These are phyloP conservation scores for Vimba vimba DNA, from an alignment of 2,113 vertebrate genomes.

Conservation along the genomic window DNA sequence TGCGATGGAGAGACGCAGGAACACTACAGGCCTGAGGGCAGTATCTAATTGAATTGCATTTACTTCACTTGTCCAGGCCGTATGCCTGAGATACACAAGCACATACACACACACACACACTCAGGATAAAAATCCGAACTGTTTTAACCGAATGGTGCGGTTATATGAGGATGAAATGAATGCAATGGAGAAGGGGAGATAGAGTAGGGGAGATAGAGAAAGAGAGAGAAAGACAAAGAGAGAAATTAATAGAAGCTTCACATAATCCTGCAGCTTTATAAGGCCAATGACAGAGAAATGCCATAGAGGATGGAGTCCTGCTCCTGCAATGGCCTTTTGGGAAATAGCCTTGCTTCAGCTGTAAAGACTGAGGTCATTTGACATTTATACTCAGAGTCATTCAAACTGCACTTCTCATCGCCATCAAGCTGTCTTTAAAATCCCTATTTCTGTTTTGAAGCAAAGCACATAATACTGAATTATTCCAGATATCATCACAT, in stretches of 20 bases:
- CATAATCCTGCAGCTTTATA: conserved; percentile 45
- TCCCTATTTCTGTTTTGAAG: not conserved
- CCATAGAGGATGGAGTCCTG: conserved; percentile 8
- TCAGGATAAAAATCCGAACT: conserved; percentile 24
- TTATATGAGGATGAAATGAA: conserved; percentile 21
- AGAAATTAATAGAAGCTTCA: conserved; percentile 43
- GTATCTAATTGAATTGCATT: conserved; percentile 71
- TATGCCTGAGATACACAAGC: conserved; percentile 45
- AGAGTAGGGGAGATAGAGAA: conserved; percentile 9
- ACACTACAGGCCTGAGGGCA: conserved; percentile 66
- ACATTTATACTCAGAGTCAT: conserved; percentile 34
- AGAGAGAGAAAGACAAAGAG: conserved; percentile 42
- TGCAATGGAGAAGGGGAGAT: conserved; percentile 4
- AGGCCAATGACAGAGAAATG: conserved; percentile 41
- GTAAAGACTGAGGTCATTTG: conserved; percentile 22
- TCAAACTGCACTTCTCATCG: not conserved
- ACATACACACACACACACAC: conserved; percentile 23
- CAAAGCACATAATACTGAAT: not conserved
- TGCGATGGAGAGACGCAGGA: conserved; percentile 57
- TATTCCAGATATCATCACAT: too few relatives aligned
- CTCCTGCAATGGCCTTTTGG: conserved; percentile 21
- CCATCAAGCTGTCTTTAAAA: not conserved
- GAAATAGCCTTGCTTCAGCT: conserved; percentile 22
- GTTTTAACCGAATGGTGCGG: conserved; percentile 55
- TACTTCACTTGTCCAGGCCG: conserved; percentile 63